A percentile compares a stretch with the other conserved stretches of the same genome.
Evolutionary conservation across 2,888 invertebrate genomes (phyloP).

Genomic region (Erebia ligea): DNA sequence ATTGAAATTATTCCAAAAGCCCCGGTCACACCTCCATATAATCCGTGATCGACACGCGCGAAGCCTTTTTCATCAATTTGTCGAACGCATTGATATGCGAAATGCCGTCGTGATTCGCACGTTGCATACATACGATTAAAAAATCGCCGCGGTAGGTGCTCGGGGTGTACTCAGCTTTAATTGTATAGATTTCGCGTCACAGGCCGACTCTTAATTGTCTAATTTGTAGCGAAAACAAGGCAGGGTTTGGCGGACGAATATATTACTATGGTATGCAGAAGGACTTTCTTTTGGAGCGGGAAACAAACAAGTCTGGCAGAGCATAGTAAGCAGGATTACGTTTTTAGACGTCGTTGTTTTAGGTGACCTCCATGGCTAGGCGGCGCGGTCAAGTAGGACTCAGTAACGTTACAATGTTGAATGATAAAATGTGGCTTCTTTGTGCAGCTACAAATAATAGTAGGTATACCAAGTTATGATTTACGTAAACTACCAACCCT

Average conservation of each 20-base stretch:
- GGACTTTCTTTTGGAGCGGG: conserved; percentile 80
- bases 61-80: conserved; percentile 74
- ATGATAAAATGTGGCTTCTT: neutral
- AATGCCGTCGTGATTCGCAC: conserved; percentile 74
- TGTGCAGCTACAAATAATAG: no score
- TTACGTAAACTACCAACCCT: no score
- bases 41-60: conserved; percentile 64
- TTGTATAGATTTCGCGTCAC: conserved; percentile 77
- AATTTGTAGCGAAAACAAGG: conserved; percentile 81
- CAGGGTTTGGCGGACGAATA: conserved; percentile 69
- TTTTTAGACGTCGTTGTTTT: conserved; percentile 53
- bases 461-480: no score
- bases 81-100: conserved; percentile 79
- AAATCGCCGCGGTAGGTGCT: conserved; percentile 81
- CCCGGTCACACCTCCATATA: conserved; percentile 54
- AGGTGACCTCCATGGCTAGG: conserved; percentile 39
- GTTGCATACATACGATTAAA: conserved; percentile 81
- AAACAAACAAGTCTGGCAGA: conserved; percentile 60
- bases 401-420: conserved; percentile 1
- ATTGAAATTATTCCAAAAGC: conserved; percentile 56
- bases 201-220: conserved; percentile 79
- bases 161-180: conserved; percentile 76
- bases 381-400: neutral
- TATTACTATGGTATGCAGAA: conserved; percentile 74
- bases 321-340: conserved; percentile 69